Conservation (phyloP, 2,797 vertebrate species). For the Rhinichthys osculus region DNA sequence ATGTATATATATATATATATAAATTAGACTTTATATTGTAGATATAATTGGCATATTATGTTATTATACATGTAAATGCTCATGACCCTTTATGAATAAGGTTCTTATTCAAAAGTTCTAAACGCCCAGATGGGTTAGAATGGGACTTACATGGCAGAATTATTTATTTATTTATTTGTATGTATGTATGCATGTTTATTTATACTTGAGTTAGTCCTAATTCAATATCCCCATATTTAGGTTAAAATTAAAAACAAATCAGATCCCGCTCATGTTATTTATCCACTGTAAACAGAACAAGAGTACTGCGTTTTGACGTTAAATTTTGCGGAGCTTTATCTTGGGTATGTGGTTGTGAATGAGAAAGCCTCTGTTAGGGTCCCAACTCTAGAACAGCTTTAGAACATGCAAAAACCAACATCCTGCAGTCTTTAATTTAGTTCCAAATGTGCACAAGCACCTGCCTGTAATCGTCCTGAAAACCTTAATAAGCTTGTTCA, state of each 20-base stretch:
- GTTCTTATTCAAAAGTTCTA: background rate
- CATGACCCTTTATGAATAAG: background rate
- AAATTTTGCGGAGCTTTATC: background rate
- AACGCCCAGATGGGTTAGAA: background rate
- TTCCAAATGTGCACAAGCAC: background rate
- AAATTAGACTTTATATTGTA: background rate
- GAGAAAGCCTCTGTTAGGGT: background rate
- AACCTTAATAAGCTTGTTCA: background rate
- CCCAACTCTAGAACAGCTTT: background rate
- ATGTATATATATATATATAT: too few species aligned
- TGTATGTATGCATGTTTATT: background rate
- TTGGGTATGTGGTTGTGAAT: background rate
- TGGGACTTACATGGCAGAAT: background rate
- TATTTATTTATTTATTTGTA: too few species aligned
- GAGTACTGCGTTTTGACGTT: background rate
- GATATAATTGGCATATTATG: too few species aligned
- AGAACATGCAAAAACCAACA: background rate
- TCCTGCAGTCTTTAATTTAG: background rate
- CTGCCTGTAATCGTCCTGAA: background rate
- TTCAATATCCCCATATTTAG: background rate
- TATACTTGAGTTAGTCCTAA: background rate
- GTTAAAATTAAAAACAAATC: background rate
- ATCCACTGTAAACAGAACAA: background rate
- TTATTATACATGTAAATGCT: background rate
- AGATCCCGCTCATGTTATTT: background rate